phyloP scores from a whole-genome alignment of 2,113 vertebrate genomes.

The Polyodon spathula region DNA sequence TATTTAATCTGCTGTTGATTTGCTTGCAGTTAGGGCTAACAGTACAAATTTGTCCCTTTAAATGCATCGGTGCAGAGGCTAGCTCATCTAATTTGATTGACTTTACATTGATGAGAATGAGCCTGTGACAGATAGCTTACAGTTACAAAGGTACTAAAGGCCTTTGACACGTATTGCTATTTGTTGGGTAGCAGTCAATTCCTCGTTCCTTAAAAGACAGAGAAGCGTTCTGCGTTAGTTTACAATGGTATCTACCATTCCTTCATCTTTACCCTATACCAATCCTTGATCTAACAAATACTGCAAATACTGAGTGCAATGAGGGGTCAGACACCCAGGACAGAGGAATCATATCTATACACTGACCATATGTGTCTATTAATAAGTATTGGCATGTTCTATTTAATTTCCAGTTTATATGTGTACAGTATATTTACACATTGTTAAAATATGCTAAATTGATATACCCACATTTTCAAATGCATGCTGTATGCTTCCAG shows the following conservation, averaged over 20 bases:
- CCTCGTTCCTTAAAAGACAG: background rate
- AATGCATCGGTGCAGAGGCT: constrained; percentile 26
- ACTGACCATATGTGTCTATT: constrained; percentile 25
- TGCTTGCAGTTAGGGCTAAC: constrained; percentile 34
- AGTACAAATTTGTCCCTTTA: constrained; percentile 21
- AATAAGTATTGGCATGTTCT: no score
- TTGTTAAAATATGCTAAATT: no score
- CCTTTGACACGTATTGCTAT: constrained; percentile 54
- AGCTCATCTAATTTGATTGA: constrained; percentile 36
- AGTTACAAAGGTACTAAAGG: constrained; percentile 55
- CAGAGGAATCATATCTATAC: constrained; percentile 29
- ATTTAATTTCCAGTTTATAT: no score
- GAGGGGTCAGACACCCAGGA: constrained; percentile 24
- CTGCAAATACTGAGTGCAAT: constrained; percentile 22
- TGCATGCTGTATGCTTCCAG: background rate
- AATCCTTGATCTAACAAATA: constrained; percentile 12
- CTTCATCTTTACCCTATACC: background rate
- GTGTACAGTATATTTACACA: no score
- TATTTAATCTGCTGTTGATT: constrained; percentile 33
- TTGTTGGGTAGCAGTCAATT: background rate
- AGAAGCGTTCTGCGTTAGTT: background rate
- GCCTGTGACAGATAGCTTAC: constrained; percentile 58
- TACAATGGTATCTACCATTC: no score
- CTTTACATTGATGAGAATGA: constrained; percentile 46
- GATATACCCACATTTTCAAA: no score